These are phyloP conservation scores for Caerostris darwini DNA, from an alignment of 1,140 invertebrate genomes.

Conservation along the genomic window DNA sequence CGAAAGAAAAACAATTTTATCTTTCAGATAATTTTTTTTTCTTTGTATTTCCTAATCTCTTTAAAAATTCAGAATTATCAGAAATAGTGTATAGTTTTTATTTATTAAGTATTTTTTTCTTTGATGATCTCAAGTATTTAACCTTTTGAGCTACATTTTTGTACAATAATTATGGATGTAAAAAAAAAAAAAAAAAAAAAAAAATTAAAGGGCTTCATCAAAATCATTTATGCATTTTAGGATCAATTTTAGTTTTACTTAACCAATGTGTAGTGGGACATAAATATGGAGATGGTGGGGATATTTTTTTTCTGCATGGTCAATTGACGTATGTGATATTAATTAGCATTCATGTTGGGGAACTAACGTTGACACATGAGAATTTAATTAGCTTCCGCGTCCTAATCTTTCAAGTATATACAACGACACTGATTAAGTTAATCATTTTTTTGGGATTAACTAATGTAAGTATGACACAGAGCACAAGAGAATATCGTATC, in stretches of 20 bases:
- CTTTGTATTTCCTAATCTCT: not conserved
- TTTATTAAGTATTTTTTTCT: not conserved
- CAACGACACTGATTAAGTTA: constrained; percentile 7
- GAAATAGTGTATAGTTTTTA: too few species aligned
- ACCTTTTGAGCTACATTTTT: not conserved
- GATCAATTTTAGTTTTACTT: not conserved
- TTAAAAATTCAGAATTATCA: not conserved
- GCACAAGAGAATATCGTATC: too few species aligned
- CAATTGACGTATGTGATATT: not conserved
- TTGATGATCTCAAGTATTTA: not conserved
- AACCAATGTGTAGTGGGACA: not conserved
- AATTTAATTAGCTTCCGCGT: not conserved
- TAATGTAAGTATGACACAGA: not conserved
- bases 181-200: not conserved
- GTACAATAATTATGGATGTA: not conserved
- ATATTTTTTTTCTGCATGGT: not conserved
- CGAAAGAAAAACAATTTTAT: not conserved
- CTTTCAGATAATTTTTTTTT: not conserved
- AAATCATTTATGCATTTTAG: not conserved
- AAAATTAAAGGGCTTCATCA: not conserved
- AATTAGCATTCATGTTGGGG: not conserved
- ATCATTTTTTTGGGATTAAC: not conserved
- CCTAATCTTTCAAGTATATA: not conserved
- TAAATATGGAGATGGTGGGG: not conserved
- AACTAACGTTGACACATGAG: not conserved